These are phyloP conservation scores for Drepana falcataria DNA, from an alignment of 2,888 invertebrate species.

Conservation along the genomic window DNA sequence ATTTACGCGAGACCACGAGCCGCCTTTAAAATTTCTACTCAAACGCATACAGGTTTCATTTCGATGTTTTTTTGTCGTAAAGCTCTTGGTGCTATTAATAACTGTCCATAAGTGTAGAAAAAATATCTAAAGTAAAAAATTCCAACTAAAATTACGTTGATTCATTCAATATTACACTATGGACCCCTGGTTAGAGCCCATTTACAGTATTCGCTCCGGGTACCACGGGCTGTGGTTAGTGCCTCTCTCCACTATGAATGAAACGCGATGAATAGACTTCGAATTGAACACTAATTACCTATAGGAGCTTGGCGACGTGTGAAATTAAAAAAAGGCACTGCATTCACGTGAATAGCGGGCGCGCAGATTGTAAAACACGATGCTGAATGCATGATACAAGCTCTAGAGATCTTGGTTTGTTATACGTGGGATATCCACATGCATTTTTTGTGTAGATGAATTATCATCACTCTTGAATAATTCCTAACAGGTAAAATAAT, in stretches of 20 bases:
- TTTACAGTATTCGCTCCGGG: slow-evolving; percentile 9
- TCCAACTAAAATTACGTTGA: not conserved
- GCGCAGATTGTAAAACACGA: not conserved
- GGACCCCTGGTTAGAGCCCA: not conserved
- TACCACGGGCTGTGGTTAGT: slow-evolving; percentile 21
- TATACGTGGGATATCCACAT: not conserved
- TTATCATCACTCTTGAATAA: no score
- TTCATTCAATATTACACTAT: no score
- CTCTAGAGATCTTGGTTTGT: not conserved
- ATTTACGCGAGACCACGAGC: no score
- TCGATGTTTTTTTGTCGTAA: no score
- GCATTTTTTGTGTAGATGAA: not conserved
- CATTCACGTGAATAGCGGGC: slow-evolving; percentile 4
- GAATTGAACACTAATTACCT: slow-evolving; percentile 76
- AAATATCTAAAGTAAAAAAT: not conserved
- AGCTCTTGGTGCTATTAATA: no score
- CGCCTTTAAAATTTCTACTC: no score
- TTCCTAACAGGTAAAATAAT: no score
- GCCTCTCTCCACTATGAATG: slow-evolving; percentile 50
- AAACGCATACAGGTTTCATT: no score
- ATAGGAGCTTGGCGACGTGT: slow-evolving; percentile 63
- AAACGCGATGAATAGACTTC: slow-evolving; percentile 55
- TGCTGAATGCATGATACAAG: slow-evolving; percentile 1
- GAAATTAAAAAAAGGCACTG: slow-evolving; percentile 68
- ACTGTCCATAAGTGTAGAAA: not conserved